Evolutionary conservation across 2,113 vertebrate species (phyloP), one percentile per base, ranked within the genome.

Genomic region (Scomber scombrus): DNA sequence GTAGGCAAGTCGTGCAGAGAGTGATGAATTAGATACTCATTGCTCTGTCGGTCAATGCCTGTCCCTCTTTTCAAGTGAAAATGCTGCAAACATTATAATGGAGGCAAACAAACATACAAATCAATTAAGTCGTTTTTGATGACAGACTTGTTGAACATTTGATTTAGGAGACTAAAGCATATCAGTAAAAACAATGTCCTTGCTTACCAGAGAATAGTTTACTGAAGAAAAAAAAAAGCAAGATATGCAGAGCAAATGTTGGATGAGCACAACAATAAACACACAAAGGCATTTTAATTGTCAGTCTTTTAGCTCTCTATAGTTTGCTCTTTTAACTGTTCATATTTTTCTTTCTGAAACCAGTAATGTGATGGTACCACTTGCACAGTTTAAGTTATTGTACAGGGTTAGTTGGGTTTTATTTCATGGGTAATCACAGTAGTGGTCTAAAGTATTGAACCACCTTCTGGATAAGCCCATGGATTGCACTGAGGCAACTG

Each of bases 1-100:
- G 92, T 91, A 93, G 94, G 94, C 92, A 70, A 93, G 93, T 93
- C 90, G 90, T 94, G 91, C 89, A 73, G 77, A 83, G 90, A 85
- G 90, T 95, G 95, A 95, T 95, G 94, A 94, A 95, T 94, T 93
- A 92, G 90, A 92, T 86, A 88, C 89, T 94, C 93, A 93, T 95
- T 93, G 91, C 87, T 87, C 64, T 56, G 88, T 88, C 63, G 85
- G 82, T 89, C 87, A 62, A 93, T 88, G 83, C 66, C 67, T 77
- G 83, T 90, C 84, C 78, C 75, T 85, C 61, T 84, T 84, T 90
- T 82, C 64, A 57, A 83, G 84, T 67, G 69, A 86, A 84, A 88
- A 87, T 69, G 57, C 84, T 58, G 76, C 62, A 85, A 87, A 91
- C 78, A 63, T 76, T 70, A 64, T 8, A 58, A 40, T 21, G 67